Percentiles rank a stretch among this genome's conserved stretches.
Conservation (phyloP, 2,797 vertebrate species). For the Bryconaethiops microstoma region DNA sequence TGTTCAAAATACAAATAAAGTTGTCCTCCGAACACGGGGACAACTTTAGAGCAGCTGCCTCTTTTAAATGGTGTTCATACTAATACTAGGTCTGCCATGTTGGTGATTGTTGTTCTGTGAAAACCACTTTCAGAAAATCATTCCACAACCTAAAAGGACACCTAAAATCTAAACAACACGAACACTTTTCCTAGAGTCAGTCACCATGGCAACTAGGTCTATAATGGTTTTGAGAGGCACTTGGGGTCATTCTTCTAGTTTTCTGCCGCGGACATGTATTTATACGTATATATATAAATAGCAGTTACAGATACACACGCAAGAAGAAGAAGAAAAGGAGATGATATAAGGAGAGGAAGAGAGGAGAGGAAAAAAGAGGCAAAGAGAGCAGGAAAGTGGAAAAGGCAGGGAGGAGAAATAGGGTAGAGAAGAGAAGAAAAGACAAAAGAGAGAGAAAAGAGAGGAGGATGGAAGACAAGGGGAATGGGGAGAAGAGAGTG, state of each 20-base stretch:
- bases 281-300: neutral
- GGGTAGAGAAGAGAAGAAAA: neutral
- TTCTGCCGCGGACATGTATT: neutral
- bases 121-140: neutral
- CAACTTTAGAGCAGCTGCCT: no score
- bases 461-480: constrained; percentile 19
- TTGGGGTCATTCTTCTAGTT: neutral
- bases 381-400: neutral
- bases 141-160: neutral
- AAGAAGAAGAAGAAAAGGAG: constrained; percentile 38
- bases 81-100: neutral
- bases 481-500: constrained; percentile 42
- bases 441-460: neutral
- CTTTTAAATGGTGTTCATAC: neutral
- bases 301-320: neutral
- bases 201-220: neutral
- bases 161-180: neutral
- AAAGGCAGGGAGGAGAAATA: neutral
- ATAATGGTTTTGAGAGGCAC: neutral
- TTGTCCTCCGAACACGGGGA: no score
- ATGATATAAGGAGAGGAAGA: neutral
- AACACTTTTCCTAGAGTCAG: neutral
- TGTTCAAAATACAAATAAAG: no score
- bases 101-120: neutral
- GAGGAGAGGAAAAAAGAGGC: constrained; percentile 53